phyloP scores from a whole-genome alignment of 1,140 invertebrate genomes.

The Cyphomyrmex costatus region DNA sequence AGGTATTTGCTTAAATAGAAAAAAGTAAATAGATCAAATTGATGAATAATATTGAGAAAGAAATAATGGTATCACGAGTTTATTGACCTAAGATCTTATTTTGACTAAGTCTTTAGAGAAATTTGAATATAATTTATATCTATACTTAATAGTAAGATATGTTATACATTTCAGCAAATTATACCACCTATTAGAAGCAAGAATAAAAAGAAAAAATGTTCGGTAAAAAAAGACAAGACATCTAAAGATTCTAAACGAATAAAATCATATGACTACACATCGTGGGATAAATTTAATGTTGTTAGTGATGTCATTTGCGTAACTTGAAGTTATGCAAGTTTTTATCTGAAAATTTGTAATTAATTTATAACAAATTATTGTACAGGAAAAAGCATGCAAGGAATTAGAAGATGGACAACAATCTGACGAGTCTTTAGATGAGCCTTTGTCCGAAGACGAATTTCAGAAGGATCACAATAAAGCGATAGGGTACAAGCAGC shows the following conservation, averaged over 20 bases:
- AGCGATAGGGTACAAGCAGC: constrained; percentile 85
- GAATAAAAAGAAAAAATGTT: constrained; percentile 63
- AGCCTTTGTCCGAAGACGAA: constrained; percentile 88
- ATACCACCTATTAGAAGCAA: constrained; percentile 88
- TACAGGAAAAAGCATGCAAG: constrained; percentile 91
- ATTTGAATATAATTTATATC: constrained; percentile 7
- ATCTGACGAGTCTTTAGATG: constrained; percentile 87
- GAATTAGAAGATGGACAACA: constrained; percentile 88
- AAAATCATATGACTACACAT: constrained; percentile 89
- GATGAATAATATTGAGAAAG: background rate
- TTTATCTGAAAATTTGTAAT: background rate
- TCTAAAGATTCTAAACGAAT: constrained; percentile 83
- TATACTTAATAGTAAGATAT: constrained; percentile 5
- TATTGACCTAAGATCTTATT: background rate
- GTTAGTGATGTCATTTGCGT: constrained; percentile 84
- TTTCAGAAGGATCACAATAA: constrained; percentile 86
- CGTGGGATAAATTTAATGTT: constrained; percentile 94
- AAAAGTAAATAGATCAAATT: background rate
- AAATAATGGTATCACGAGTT: background rate
- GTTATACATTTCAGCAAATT: constrained; percentile 74
- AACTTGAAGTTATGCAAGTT: constrained; percentile 10
- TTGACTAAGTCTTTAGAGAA: too few species aligned
- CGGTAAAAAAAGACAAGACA: constrained; percentile 78
- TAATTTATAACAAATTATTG: background rate
- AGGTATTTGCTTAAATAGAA: constrained; percentile 65